Conservation (phyloP, 2,113 vertebrate species). For the Sterrhoptilus dennistouni region DNA sequence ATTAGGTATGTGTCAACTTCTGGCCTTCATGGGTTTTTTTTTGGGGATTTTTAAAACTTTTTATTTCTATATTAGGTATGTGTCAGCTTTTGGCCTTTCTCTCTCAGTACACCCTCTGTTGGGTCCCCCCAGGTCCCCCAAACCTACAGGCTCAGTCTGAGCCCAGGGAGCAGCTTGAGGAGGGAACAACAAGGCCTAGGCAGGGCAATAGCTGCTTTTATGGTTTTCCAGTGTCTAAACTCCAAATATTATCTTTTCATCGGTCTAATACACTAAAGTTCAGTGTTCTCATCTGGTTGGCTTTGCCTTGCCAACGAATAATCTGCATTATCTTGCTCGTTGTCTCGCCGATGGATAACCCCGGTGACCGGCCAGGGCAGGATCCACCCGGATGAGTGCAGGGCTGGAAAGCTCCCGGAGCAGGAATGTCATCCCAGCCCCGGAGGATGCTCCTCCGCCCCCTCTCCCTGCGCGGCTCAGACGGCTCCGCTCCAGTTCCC, state of each 20-base stretch:
- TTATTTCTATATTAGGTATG: neutral
- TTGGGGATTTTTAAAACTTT: too few relatives aligned
- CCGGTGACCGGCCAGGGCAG: accelerated
- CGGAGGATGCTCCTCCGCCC: neutral
- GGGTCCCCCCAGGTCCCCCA: accelerated
- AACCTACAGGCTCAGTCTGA: neutral
- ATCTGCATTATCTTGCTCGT: neutral
- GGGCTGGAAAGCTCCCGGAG: neutral
- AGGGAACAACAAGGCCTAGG: neutral
- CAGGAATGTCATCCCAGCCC: neutral
- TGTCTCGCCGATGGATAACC: neutral
- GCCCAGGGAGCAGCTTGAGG: neutral
- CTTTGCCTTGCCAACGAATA: neutral
- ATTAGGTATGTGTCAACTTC: too few relatives aligned
- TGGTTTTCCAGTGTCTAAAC: neutral
- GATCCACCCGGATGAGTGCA: accelerated
- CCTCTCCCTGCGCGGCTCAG: neutral
- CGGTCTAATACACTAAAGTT: neutral
- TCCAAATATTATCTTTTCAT: neutral
- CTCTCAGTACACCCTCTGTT: accelerated
- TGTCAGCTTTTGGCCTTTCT: neutral
- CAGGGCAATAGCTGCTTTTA: neutral
- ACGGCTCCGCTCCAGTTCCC: neutral
- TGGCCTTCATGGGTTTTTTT: too few relatives aligned
- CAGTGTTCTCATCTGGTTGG: neutral